Evolutionary conservation across 2,113 vertebrate genomes (phyloP).

Genomic region (Malurus elegans): DNA sequence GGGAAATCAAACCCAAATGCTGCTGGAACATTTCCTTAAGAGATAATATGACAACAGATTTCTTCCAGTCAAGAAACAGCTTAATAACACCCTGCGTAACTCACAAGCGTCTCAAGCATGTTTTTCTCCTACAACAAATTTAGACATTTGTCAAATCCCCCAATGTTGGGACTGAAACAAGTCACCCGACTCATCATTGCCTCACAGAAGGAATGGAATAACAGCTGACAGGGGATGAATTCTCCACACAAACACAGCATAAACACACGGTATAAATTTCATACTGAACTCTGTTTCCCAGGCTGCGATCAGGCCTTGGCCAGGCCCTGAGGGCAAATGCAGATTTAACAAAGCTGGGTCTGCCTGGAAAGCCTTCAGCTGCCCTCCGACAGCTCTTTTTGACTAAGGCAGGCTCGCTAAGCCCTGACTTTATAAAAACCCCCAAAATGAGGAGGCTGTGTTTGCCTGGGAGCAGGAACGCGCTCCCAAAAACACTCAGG

Average conservation of each 20-base stretch:
- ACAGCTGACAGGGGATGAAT: rapidly evolving
- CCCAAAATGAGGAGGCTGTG: not conserved
- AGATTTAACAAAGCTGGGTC: not conserved
- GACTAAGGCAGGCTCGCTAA: not conserved
- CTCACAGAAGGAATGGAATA: not conserved
- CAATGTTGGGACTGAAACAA: not conserved
- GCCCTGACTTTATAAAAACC: not conserved
- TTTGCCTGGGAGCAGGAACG: not conserved
- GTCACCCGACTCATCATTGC: not conserved
- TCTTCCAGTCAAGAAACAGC: not conserved
- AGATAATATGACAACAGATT: not conserved
- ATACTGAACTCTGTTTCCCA: not conserved
- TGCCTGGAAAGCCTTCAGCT: not conserved
- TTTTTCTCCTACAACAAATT: not conserved
- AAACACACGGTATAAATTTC: not conserved
- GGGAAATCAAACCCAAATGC: not conserved
- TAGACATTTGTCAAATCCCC: not conserved
- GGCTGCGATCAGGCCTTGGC: not conserved
- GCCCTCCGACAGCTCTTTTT: not conserved
- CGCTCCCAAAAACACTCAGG: not conserved
- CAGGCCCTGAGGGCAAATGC: not conserved
- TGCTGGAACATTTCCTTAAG: not conserved
- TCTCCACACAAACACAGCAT: not conserved
- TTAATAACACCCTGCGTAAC: not conserved
- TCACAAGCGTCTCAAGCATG: not conserved